Percentiles rank a stretch among this genome's conserved stretches.
These are phyloP conservation scores for Drosophila sordidula DNA, from an alignment of 2,888 invertebrate genomes.

Conservation along the genomic window DNA sequence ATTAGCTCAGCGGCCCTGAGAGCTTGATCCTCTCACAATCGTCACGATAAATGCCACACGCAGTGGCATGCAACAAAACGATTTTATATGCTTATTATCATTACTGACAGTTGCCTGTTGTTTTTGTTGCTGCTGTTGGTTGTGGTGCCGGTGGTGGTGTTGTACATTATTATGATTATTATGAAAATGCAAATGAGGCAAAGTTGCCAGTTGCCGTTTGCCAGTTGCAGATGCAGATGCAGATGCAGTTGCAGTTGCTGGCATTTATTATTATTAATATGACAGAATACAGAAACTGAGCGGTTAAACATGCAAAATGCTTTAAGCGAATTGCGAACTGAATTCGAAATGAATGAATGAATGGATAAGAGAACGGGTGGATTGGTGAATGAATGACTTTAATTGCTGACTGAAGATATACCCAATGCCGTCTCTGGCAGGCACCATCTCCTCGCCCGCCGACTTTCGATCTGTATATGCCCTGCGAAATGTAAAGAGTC, in stretches of 20 bases:
- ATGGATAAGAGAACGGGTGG: slow-evolving; percentile 37
- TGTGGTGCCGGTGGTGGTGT: slow-evolving; percentile 21
- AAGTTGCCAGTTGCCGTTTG: slow-evolving; percentile 41
- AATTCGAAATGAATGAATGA: slow-evolving; percentile 47
- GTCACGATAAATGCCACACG: slow-evolving; percentile 41
- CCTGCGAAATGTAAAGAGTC: slow-evolving; percentile 13
- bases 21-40: slow-evolving; percentile 16
- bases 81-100: slow-evolving; percentile 56
- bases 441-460: slow-evolving; percentile 2
- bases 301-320: slow-evolving; percentile 70
- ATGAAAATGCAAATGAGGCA: slow-evolving; percentile 77
- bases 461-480: background rate
- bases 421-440: slow-evolving; percentile 1
- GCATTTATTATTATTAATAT: slow-evolving; percentile 63
- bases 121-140: slow-evolving; percentile 24
- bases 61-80: slow-evolving; percentile 44
- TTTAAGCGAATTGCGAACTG: slow-evolving; percentile 64
- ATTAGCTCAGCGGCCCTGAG: slow-evolving; percentile 9
- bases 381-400: slow-evolving; percentile 30
- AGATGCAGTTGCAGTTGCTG: slow-evolving; percentile 43
- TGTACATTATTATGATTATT: slow-evolving; percentile 68
- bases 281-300: slow-evolving; percentile 39
- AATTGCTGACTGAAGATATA: slow-evolving; percentile 43
- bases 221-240: slow-evolving; percentile 25
- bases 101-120: slow-evolving; percentile 42